phyloP scores from a whole-genome alignment of 2,797 vertebrate genomes.

The Xenops minutus region DNA sequence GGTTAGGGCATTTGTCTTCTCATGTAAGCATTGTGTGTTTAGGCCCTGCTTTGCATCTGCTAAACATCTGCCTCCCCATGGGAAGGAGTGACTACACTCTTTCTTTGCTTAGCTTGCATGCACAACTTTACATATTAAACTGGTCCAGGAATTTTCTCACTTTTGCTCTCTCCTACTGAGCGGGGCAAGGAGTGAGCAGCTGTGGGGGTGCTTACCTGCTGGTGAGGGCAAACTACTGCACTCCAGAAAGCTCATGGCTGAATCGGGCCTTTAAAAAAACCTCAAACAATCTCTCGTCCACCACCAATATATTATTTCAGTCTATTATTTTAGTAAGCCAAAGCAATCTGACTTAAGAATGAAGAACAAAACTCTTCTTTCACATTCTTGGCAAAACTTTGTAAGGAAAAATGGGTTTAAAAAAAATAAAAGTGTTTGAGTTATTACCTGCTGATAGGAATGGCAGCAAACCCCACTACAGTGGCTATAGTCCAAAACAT shows the following conservation, averaged over 20 bases:
- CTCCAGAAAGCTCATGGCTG: background rate
- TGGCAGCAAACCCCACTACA: background rate
- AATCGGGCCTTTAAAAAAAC: background rate
- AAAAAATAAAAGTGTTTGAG: background rate
- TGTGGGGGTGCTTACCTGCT: background rate
- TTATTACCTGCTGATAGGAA: background rate
- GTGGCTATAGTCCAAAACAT: background rate
- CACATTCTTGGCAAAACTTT: background rate
- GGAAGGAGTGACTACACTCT: background rate
- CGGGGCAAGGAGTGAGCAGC: background rate
- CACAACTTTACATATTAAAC: background rate
- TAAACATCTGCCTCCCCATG: background rate
- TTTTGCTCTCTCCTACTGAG: background rate
- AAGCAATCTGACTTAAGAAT: background rate
- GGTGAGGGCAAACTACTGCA: rapidly evolving
- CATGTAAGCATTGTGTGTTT: background rate
- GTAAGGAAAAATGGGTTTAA: background rate
- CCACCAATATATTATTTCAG: background rate
- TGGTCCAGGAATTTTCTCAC: background rate
- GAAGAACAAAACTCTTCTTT: background rate
- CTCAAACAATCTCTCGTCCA: background rate
- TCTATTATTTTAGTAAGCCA: background rate
- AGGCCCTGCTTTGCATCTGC: background rate
- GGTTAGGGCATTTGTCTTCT: background rate
- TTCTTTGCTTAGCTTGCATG: background rate